These are phyloP conservation scores for Manis pentadactyla DNA, from an alignment of 2,797 vertebrate species.

Conservation along the genomic window DNA sequence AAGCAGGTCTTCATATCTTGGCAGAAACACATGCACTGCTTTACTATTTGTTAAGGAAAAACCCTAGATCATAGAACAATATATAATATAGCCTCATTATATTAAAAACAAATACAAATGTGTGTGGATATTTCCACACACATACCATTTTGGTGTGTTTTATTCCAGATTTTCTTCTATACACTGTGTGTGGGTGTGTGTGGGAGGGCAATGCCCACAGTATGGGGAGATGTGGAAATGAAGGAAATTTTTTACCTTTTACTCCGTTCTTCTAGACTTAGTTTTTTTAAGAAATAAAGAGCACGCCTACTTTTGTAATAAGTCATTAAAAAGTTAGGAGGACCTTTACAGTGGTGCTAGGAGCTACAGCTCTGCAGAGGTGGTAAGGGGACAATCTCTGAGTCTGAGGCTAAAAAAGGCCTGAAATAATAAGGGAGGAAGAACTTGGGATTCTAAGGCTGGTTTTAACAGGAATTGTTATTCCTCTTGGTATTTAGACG, in stretches of 20 bases:
- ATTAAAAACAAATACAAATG: background rate
- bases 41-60: background rate
- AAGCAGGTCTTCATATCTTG: background rate
- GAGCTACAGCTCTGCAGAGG: background rate
- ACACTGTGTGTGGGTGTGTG: background rate
- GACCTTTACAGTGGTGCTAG: background rate
- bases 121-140: background rate
- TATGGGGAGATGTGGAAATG: background rate
- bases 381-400: background rate
- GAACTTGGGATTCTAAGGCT: background rate
- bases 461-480: conserved; percentile 24
- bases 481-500: conserved; percentile 13
- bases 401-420: background rate
- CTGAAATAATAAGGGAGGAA: background rate
- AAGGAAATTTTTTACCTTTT: conserved; percentile 32
- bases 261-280: background rate
- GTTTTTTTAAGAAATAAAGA: background rate
- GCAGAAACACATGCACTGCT: background rate
- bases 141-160: background rate
- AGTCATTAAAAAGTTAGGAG: background rate
- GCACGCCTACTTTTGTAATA: background rate
- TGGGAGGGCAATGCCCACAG: too few species aligned
- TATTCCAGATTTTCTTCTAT: background rate
- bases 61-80: background rate
- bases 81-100: background rate